Percentiles rank a stretch among this genome's conserved stretches.
phyloP scores from a whole-genome alignment of 2,797 vertebrate species.

The Otus scops region DNA sequence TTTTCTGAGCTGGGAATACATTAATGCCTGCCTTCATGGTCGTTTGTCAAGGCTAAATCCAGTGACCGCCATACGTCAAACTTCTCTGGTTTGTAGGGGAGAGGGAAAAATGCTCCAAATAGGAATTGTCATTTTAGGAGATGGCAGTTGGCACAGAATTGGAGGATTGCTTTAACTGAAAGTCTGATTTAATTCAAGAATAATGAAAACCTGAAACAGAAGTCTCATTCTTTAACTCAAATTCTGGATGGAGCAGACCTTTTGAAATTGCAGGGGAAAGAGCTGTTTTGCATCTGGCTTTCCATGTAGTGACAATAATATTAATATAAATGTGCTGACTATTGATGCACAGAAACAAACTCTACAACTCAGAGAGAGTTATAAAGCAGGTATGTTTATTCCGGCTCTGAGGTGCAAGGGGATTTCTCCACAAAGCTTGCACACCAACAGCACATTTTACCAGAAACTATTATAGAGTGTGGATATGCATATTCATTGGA shows the following conservation, averaged over 20 bases:
- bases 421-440: no score
- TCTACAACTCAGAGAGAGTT: no score
- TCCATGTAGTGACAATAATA: rapidly evolving
- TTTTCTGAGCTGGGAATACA: not conserved
- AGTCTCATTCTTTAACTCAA: not conserved
- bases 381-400: no score
- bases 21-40: not conserved
- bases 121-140: not conserved
- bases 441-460: no score
- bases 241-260: not conserved
- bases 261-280: not conserved
- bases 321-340: not conserved
- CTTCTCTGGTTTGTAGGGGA: not conserved
- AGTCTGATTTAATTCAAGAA: not conserved
- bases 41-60: not conserved
- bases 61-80: not conserved
- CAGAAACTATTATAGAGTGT: no score
- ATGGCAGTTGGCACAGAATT: not conserved
- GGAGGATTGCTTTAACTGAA: not conserved
- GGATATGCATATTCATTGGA: no score
- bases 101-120: not conserved
- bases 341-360: no score
- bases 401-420: no score
- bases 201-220: not conserved
- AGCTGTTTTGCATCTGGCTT: not conserved